Evolutionary conservation across 2,888 invertebrate species (phyloP), one percentile per base, ranked within the genome.

Genomic region (Sclerodermus sp.): DNA sequence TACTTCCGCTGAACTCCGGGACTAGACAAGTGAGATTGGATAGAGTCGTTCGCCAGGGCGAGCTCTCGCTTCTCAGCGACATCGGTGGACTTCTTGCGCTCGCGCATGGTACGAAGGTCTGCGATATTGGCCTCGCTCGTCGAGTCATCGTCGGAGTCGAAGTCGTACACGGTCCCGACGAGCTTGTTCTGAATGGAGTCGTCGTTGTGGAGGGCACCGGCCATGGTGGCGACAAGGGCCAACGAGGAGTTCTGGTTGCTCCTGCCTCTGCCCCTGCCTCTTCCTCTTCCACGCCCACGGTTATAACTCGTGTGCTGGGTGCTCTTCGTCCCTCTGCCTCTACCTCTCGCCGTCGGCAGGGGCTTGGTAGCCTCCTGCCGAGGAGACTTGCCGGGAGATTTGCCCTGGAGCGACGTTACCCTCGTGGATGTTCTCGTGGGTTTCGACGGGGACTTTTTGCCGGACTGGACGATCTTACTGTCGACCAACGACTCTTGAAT

Each of bases 151-250:
- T 92, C 89, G 58, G 90, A 90, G 74, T 92, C 87, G 59, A 90
- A 85, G 74, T 90, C 94, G 68, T 92, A 94, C 1, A 93, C 93
- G 1, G 93, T 93, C 8, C 93, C 92, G 6, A 87, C 87, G 32
- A 92, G 80, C 73, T 91, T 91, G 71, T 87, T 90, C 58, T 88
- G 89, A 52, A 90, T 90, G 1, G 90, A 87, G 65, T 87, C 87
- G 16, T 84, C 83, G 63, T 80, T 81, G 48, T 84, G 83, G 34
- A 81, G 73, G 1, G 61, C 56, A 45, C 64, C 67, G 0, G 58
- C 49, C 30, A 67, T 51, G 2, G 59, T 60, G 5, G 64, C 51
- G 6, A 67, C 47, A 37, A 67, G 38, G 1, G 64, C 39, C 12
- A 64, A 53, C 9, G 59, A n/a, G 0, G 62, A 47, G 45, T 52